Percentiles rank a stretch among this genome's conserved stretches.
Conservation (phyloP, 2,113 vertebrate species). For the Picathartes gymnocephalus region DNA sequence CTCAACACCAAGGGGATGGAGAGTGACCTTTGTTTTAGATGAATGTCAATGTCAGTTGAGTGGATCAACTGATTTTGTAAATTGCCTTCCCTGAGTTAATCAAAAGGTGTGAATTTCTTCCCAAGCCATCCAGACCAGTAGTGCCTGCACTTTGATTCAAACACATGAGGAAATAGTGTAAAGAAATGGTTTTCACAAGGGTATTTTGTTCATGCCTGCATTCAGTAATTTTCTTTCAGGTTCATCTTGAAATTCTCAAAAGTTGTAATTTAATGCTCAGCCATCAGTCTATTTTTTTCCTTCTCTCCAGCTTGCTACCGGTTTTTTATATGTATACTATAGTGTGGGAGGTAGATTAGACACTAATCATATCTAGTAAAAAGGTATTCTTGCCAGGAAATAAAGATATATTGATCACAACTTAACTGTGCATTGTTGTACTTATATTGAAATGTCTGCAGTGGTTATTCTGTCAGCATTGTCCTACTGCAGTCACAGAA, state of each 20-base stretch:
- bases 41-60: neutral
- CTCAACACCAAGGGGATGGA: neutral
- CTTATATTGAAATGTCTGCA: neutral
- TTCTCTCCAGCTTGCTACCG: neutral
- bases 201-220: neutral
- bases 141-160: neutral
- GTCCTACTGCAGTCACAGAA: conserved; percentile 10
- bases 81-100: neutral
- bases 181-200: neutral
- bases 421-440: neutral
- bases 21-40: neutral
- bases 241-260: neutral
- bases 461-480: conserved; percentile 12
- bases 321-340: neutral
- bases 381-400: neutral
- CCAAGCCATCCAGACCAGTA: neutral
- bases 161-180: neutral
- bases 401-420: conserved; percentile 16
- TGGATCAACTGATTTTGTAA: neutral
- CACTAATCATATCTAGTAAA: neutral
- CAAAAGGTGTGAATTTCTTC: neutral
- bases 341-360: neutral
- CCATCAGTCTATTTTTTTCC: neutral
- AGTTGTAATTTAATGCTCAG: neutral
- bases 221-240: neutral